phyloP scores from a whole-genome alignment of 2,888 invertebrate genomes.

The Cheilosia urbana region DNA sequence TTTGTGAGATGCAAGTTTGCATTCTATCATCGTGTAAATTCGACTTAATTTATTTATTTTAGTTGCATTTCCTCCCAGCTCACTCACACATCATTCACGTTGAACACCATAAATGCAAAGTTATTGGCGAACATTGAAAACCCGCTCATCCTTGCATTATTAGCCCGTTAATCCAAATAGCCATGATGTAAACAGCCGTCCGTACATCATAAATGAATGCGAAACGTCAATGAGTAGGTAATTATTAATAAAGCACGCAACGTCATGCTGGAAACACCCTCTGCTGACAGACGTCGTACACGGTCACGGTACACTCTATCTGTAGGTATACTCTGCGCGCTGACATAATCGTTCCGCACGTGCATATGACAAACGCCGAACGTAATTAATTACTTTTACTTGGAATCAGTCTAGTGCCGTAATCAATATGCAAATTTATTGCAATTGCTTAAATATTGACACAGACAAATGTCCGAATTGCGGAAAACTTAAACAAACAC shows the following conservation, averaged over 20 bases:
- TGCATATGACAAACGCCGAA: constrained; percentile 12
- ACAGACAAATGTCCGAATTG: constrained; percentile 48
- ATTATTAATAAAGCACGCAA: constrained; percentile 31
- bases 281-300: not conserved
- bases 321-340: not conserved
- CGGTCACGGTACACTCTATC: not conserved
- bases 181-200: constrained; percentile 35
- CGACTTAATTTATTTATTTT: not conserved
- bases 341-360: constrained; percentile 50
- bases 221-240: constrained; percentile 37
- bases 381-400: constrained; percentile 32
- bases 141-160: constrained; percentile 35
- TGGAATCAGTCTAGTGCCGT: not conserved
- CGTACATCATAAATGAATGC: not conserved
- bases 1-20: too few relatives aligned
- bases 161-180: constrained; percentile 33
- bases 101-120: not conserved
- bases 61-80: not conserved
- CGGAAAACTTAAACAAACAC: constrained; percentile 40
- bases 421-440: constrained; percentile 64
- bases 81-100: not conserved
- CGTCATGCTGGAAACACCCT: constrained; percentile 40
- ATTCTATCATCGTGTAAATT: not conserved
- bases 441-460: constrained; percentile 38
- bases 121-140: constrained; percentile 20